These are phyloP conservation scores for Drosophila picticornis DNA, from an alignment of 2,888 invertebrate species.

Conservation along the genomic window DNA sequence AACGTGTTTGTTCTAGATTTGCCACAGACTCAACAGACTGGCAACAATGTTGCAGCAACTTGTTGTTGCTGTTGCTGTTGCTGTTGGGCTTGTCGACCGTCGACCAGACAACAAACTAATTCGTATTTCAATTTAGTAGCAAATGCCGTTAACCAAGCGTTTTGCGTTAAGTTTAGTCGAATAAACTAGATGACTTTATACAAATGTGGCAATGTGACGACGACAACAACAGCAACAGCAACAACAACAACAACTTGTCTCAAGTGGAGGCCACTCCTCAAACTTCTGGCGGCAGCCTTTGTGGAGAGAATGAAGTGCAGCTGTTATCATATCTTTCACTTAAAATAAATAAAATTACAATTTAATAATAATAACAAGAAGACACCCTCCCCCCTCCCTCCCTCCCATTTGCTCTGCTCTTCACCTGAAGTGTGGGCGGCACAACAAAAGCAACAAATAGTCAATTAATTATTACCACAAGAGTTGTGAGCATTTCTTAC, in stretches of 20 bases:
- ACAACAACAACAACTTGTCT: conserved; percentile 28
- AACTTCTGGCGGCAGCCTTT: conserved; percentile 66
- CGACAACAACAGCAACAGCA: conserved; percentile 46
- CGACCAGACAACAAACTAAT: conserved; percentile 15
- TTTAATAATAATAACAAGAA: conserved; percentile 76
- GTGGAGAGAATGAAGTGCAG: conserved; percentile 44
- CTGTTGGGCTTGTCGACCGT: background rate
- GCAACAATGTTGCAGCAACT: conserved; percentile 76
- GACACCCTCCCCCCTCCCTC: background rate
- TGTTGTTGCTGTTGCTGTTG: conserved; percentile 38
- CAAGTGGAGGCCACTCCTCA: conserved; percentile 10
- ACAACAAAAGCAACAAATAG: conserved; percentile 78
- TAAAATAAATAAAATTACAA: conserved; percentile 80
- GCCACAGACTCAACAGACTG: conserved; percentile 24
- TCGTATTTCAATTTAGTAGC: conserved; percentile 23
- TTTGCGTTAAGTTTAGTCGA: conserved; percentile 63
- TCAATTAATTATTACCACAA: conserved; percentile 79
- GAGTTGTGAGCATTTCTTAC: conserved; percentile 66
- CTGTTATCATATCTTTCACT: conserved; percentile 79
- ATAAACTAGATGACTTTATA: conserved; percentile 74
- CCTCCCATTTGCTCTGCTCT: background rate
- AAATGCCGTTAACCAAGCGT: conserved; percentile 47
- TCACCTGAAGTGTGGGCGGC: conserved; percentile 53
- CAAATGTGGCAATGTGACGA: conserved; percentile 37
- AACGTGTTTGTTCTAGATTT: conserved; percentile 66